phyloP scores from a whole-genome alignment of 1,140 invertebrate species.

The Dermatophagoides farinae region DNA sequence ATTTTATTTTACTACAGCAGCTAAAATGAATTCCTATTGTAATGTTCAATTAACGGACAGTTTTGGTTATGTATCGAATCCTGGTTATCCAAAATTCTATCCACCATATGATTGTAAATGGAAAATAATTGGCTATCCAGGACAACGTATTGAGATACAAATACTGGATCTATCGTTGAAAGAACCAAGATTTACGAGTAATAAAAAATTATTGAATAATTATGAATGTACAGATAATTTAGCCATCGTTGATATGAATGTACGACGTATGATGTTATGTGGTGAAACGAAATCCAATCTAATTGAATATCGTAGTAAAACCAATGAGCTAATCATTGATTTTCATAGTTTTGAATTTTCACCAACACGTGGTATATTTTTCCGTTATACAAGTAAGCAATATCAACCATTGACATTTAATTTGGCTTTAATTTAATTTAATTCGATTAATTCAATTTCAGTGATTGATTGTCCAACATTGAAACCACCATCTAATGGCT shows the following conservation, averaged over 20 bases:
- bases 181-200: slow-evolving; percentile 26
- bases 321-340: not conserved
- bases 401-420: not conserved
- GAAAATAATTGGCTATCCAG: slow-evolving; percentile 29
- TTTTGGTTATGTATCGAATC: slow-evolving; percentile 8
- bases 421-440: not conserved
- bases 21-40: not conserved
- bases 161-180: slow-evolving; percentile 37
- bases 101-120: slow-evolving; percentile 30
- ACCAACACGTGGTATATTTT: slow-evolving; percentile 5
- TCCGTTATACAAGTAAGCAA: slow-evolving; percentile 4
- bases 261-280: not conserved
- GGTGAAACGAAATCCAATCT: slow-evolving; percentile 13
- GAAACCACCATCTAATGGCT: slow-evolving; percentile 34
- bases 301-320: slow-evolving; percentile 11
- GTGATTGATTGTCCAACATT: slow-evolving; percentile 36
- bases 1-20: not conserved
- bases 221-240: slow-evolving; percentile 16
- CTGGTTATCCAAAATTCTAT: slow-evolving; percentile 37
- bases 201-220: slow-evolving; percentile 9
- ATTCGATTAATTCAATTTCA: slow-evolving; percentile 19
- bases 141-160: slow-evolving; percentile 32
- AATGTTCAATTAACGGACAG: not conserved
- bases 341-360: slow-evolving; percentile 6
- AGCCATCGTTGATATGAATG: slow-evolving; percentile 5